phyloP scores from a whole-genome alignment of 2,797 vertebrate genomes.

The Anniella stebbinsi region DNA sequence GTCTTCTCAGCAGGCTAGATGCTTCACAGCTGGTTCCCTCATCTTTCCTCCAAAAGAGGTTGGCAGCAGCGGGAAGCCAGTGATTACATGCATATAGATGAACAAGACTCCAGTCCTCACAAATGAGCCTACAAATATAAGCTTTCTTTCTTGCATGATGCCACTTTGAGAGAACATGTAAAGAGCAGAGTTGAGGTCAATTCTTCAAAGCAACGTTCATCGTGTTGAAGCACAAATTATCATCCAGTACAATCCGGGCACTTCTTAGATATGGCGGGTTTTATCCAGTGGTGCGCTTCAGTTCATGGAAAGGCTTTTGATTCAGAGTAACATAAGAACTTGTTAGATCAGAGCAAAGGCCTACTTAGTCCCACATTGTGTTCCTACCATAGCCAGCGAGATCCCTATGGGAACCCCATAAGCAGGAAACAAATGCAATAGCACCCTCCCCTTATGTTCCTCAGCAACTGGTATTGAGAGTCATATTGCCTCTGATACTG shows the following conservation, averaged over 20 bases:
- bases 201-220: neutral
- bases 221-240: neutral
- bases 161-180: neutral
- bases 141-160: neutral
- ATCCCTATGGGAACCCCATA: too few relatives aligned
- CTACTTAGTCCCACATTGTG: too few relatives aligned
- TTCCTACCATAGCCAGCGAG: too few relatives aligned
- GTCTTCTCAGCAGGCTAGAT: too few relatives aligned
- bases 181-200: neutral
- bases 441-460: too few relatives aligned
- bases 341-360: too few relatives aligned
- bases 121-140: neutral
- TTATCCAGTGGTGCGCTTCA: neutral
- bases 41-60: too few relatives aligned
- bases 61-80: neutral
- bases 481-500: too few relatives aligned
- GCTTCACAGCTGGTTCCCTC: too few relatives aligned
- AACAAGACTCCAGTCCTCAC: neutral
- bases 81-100: neutral
- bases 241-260: neutral
- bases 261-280: neutral
- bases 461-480: too few relatives aligned
- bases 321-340: too few relatives aligned
- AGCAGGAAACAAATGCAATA: too few relatives aligned
- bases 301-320: neutral